Evolutionary conservation across 2,888 invertebrate genomes (phyloP).

Genomic region (Panopea generosa): DNA sequence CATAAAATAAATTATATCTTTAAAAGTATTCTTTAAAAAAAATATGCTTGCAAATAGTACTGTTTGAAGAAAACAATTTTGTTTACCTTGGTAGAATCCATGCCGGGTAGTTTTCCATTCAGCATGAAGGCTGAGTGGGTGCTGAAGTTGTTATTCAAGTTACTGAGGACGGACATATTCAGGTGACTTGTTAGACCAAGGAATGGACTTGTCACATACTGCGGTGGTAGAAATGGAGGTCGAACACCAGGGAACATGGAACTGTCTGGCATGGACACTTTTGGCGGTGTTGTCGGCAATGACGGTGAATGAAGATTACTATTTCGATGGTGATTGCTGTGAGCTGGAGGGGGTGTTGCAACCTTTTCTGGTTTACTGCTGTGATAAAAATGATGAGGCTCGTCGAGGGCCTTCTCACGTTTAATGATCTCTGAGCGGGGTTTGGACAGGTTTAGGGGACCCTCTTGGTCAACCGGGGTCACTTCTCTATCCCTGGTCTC

Average conservation of each 20-base stretch:
- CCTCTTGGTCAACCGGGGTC: constrained; percentile 86
- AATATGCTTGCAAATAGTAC: no score
- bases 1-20: no score
- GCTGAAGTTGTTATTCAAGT: constrained; percentile 71
- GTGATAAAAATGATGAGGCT: constrained; percentile 33
- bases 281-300: constrained; percentile 85
- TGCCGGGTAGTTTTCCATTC: constrained; percentile 74
- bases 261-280: constrained; percentile 64
- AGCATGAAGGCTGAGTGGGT: constrained; percentile 65
- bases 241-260: constrained; percentile 65
- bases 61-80: no score
- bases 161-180: constrained; percentile 68
- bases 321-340: constrained; percentile 73
- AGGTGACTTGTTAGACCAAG: constrained; percentile 72
- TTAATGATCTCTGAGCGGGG: constrained; percentile 87
- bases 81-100: constrained; percentile 78
- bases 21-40: no score
- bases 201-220: constrained; percentile 74
- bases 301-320: constrained; percentile 53
- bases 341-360: constrained; percentile 79
- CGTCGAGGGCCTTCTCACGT: constrained; percentile 38
- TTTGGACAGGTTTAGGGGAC: constrained; percentile 95
- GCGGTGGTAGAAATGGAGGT: constrained; percentile 77
- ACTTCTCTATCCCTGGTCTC: constrained; percentile 34
- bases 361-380: constrained; percentile 48